phyloP scores from a whole-genome alignment of 2,888 invertebrate species.

The Agrochola lota region DNA sequence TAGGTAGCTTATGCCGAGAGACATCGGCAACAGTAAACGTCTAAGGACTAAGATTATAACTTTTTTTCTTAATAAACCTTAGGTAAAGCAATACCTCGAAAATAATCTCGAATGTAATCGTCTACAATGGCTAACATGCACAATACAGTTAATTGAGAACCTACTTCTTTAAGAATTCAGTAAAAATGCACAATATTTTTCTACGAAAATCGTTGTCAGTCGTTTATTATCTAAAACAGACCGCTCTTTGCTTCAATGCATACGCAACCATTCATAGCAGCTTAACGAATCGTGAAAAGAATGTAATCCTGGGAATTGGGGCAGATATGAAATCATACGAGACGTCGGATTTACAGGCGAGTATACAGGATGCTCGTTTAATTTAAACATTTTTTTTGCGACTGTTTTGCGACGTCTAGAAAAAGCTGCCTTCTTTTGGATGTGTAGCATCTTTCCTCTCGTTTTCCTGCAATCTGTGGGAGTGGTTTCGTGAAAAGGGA shows the following conservation, averaged over 20 bases:
- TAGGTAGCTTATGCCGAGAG: background rate
- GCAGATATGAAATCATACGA: slow-evolving; percentile 53
- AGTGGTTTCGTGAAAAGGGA: too few species aligned
- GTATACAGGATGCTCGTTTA: slow-evolving; percentile 24
- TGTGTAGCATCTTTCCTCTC: too few species aligned
- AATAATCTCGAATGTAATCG: background rate
- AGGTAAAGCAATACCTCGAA: background rate
- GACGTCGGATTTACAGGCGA: background rate
- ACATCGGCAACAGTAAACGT: background rate
- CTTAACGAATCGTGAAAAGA: slow-evolving; percentile 63
- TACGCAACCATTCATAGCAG: slow-evolving; percentile 31
- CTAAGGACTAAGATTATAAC: background rate
- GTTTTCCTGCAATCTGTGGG: too few species aligned
- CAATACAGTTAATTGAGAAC: too few species aligned
- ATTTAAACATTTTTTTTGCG: background rate
- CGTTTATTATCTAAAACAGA: slow-evolving; percentile 31
- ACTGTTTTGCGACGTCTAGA: too few species aligned
- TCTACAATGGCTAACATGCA: background rate
- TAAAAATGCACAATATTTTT: background rate
- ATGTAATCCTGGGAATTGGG: slow-evolving; percentile 51
- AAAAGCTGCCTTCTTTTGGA: too few species aligned
- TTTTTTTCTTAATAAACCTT: background rate
- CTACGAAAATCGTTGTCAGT: background rate
- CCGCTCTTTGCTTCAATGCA: background rate
- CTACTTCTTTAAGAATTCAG: background rate